Base-by-base conservation (phyloP, 2,797 vertebrate genomes). In the Arnoldichthys spilopterus region DNA sequence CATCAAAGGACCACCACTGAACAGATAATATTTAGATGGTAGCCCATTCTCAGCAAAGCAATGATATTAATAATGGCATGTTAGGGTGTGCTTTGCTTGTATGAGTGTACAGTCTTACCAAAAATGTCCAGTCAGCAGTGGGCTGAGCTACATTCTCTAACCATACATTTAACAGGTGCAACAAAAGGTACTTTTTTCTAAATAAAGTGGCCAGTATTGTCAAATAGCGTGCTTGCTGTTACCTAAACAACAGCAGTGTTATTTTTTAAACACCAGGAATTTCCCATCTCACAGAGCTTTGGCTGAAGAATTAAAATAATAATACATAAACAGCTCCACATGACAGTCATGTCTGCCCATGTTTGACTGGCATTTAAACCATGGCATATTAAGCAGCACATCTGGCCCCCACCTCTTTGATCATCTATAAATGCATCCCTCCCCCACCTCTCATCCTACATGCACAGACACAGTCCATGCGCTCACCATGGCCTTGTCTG, bases 341-440 rank as follows among this genome's bases (percentile, higher is more conserved):
- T 18, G 43, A 71, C 32, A 69, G 68, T 62, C 64, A 56, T 63
- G 61, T 54, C 61, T 72, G 32, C 77, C 30, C 28, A 75, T 82
- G 80, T 76, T 75, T 54, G 63, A 68, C 22, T 59, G 62, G 43
- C 61, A 81, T n/a, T n/a, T n/a, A 86, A 70, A 43, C 72, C 63
- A 62, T 30, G 3, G 71, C 77, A 87, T 83, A 84, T 66, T 81
- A 58, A 67, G 82, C 62, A 26, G 73, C 64, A 56, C 64, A 64
- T 72, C 15, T 68, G 75, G 54, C 37, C 85, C 85, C 85, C 64
- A 85, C 81, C 75, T 77, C 71, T 79, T 64, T 81, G 80, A 84
- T 81, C 79, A 74, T 76, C 61, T 56, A 56, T 74, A 62, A 77
- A 73, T 47, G 72, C 77, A 75, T 77, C 82, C 68, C 77, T 78